These are phyloP conservation scores for Scolanthus callimorphus DNA, from an alignment of 92 coral and sea anemone species.

Conservation along the genomic window DNA sequence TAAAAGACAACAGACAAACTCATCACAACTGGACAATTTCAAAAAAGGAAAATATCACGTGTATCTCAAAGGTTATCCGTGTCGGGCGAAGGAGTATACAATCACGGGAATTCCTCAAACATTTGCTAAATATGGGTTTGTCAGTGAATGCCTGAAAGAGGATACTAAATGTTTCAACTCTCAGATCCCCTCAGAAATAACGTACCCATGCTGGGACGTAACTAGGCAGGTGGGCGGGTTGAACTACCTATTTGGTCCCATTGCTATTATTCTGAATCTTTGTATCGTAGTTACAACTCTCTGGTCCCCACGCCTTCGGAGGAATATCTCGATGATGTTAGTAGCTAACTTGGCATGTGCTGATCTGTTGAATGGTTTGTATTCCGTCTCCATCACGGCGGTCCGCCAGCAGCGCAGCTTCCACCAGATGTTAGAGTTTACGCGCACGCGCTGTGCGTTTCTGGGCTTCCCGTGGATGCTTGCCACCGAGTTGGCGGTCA, in stretches of 20 bases:
- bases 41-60: constrained; percentile 25
- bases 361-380: constrained; percentile 43
- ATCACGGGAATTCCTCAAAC: constrained; percentile 3
- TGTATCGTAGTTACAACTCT: constrained; percentile 15
- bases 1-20: constrained; percentile 5
- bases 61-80: constrained; percentile 28
- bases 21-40: constrained; percentile 4
- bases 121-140: constrained; percentile 40
- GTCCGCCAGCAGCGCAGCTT: constrained; percentile 10
- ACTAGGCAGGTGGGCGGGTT: constrained; percentile 28
- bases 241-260: constrained; percentile 33
- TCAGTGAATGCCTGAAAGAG: constrained; percentile 39
- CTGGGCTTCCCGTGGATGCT: constrained; percentile 58
- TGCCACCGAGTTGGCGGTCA: constrained; percentile 22
- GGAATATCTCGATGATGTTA: constrained; percentile 35
- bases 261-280: constrained; percentile 35
- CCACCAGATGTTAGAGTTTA: constrained; percentile 21
- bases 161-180: constrained; percentile 15
- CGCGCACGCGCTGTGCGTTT: constrained; percentile 28
- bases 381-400: constrained; percentile 21
- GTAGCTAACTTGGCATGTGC: constrained; percentile 48
- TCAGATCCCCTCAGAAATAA: constrained; percentile 22
- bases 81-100: constrained; percentile 31
- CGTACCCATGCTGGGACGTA: constrained; percentile 51
- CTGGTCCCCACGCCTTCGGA: constrained; percentile 28